phyloP scores from a whole-genome alignment of 1,140 invertebrate species.

The Tigriopus japonicus region DNA sequence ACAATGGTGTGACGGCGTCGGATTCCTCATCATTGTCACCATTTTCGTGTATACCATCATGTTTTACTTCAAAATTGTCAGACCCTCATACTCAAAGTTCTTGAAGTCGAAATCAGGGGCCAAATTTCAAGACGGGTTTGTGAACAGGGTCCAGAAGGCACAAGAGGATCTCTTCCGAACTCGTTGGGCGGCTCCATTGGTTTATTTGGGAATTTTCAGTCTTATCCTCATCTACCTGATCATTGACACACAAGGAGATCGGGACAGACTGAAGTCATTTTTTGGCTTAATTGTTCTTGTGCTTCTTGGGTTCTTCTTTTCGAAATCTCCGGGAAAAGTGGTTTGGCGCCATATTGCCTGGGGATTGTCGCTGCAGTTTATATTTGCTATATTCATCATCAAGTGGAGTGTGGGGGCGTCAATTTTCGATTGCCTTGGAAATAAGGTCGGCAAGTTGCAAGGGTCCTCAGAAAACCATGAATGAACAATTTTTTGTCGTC shows the following conservation, averaged over 20 bases:
- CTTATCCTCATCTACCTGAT: conserved; percentile 36
- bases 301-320: conserved; percentile 31
- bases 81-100: conserved; percentile 25
- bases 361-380: conserved; percentile 64
- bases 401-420: conserved; percentile 53
- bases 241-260: conserved; percentile 39
- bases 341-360: conserved; percentile 55
- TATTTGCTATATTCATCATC: conserved; percentile 65
- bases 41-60: conserved; percentile 38
- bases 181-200: conserved; percentile 5
- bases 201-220: conserved; percentile 26
- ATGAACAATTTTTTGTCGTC: too few species aligned
- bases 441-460: conserved; percentile 39
- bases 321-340: conserved; percentile 38
- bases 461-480: conserved; percentile 23
- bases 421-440: conserved; percentile 57
- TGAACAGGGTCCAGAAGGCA: too few species aligned
- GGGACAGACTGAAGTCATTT: conserved; percentile 30
- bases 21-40: conserved; percentile 46
- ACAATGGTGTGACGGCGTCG: conserved; percentile 45
- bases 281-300: conserved; percentile 24
- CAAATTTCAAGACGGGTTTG: neutral
- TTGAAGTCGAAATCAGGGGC: neutral
- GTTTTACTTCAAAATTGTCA: conserved; percentile 43
- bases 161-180: too few species aligned